Base-by-base conservation (phyloP, 2,113 vertebrate species). In the Oryctolagus cuniculus region DNA sequence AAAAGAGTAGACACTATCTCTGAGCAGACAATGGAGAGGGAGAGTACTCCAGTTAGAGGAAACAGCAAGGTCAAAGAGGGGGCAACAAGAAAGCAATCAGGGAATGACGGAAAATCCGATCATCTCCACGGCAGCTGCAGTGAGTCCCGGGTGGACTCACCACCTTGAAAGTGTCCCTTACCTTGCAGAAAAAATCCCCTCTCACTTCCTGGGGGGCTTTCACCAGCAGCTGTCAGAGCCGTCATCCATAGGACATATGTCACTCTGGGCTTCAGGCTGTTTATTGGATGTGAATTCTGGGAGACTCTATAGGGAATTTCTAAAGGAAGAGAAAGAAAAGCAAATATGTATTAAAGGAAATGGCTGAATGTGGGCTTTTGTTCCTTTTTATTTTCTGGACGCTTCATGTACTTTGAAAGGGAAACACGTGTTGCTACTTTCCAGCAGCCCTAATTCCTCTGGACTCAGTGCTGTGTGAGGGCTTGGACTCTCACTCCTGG, bases 161-260 rank as follows among this genome's bases (percentile, higher is more conserved):
- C 24, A 27, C 6, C n/a, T 75, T 49, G 17, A 58, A 34, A 31
- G 4, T 22, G 1, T 3, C 31, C 92, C 1, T 97, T 88, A 98
- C 98, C 44, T 75, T 95, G 96, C 74, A 97, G 84, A 93, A 36
- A 66, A 77, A 98, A 13, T 38, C 94, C 89, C 90, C 95, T 96
- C 2, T 53, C 78, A 38, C 98, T 98, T 95, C 98, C 98, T 6
- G 11, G 19, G 27, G 98, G 97, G 1, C 98, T 97, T 87, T 99
- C 98, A 0, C 98, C 98, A 0, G 98, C 98, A 0, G 92, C 93
- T 0, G 98, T 98, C 5, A 83, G 69, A 17, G 98, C 98, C 0
- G 98, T 99, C 98, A 98, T 96, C 98, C 98, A 98, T 0, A 98
- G 93, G 24, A 81, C 0, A 0, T 98, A 98, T 1, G 1, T 79